Percentiles rank a stretch among this genome's conserved stretches.
phyloP scores from a whole-genome alignment of 2,888 invertebrate species.

The Tachina lurida region DNA sequence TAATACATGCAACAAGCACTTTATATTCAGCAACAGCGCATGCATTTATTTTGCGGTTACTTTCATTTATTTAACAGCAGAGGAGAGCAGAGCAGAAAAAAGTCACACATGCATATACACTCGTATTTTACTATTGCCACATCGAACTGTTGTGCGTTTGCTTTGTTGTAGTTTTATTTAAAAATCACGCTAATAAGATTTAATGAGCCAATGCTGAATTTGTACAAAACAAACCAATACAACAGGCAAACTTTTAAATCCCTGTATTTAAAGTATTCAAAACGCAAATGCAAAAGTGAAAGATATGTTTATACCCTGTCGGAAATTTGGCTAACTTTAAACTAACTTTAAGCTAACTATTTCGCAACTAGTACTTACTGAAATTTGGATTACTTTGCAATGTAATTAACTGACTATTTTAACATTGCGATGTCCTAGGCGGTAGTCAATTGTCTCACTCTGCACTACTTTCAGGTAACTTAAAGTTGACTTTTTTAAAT shows the following conservation, averaged over 20 bases:
- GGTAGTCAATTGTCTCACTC: too few relatives aligned
- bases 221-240: constrained; percentile 28
- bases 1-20: neutral
- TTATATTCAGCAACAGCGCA: neutral
- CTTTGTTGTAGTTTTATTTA: constrained; percentile 27
- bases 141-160: constrained; percentile 5
- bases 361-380: too few relatives aligned
- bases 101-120: neutral
- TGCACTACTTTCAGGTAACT: too few relatives aligned
- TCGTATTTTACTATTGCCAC: neutral
- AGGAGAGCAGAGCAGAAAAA: neutral
- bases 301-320: neutral
- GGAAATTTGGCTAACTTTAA: too few relatives aligned
- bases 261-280: constrained; percentile 13
- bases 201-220: constrained; percentile 57
- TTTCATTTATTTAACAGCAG: constrained; percentile 15
- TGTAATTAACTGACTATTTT: too few relatives aligned
- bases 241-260: constrained; percentile 52
- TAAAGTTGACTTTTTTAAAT: too few relatives aligned
- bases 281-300: constrained; percentile 16
- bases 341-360: too few relatives aligned
- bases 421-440: too few relatives aligned
- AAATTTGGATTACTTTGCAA: too few relatives aligned
- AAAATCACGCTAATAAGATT: constrained; percentile 56
- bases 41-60: constrained; percentile 3